Conservation (phyloP, 2,113 vertebrate genomes). For the Mungos mungo region DNA sequence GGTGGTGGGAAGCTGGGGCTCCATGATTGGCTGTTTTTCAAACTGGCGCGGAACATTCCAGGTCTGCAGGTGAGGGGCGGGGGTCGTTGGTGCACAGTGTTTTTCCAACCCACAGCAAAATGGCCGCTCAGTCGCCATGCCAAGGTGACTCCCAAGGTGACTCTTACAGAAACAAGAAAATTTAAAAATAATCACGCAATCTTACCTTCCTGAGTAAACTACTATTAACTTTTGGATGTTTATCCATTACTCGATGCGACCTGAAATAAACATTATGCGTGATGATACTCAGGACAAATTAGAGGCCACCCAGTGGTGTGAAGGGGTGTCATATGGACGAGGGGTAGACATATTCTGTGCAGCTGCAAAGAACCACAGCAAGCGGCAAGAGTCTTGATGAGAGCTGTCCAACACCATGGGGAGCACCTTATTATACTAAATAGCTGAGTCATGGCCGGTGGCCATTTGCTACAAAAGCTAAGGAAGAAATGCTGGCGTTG, state of each 20-base stretch:
- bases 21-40: too few species aligned
- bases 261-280: neutral
- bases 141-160: too few species aligned
- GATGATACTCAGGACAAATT: neutral
- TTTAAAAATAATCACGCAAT: neutral
- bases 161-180: conserved; percentile 27
- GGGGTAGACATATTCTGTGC: neutral
- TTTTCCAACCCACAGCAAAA: too few species aligned
- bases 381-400: neutral
- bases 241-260: neutral
- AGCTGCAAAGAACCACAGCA: neutral
- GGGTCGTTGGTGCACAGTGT: too few species aligned
- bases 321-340: neutral
- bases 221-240: neutral
- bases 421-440: neutral
- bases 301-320: neutral
- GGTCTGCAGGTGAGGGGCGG: too few species aligned
- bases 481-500: neutral
- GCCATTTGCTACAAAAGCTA: neutral
- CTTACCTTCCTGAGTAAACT: neutral
- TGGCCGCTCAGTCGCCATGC: too few species aligned
- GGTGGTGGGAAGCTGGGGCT: too few species aligned
- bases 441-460: neutral
- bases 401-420: neutral
- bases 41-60: too few species aligned